Base-by-base conservation (phyloP, 2,888 invertebrate genomes). In the Alloscopus bannaensis region DNA sequence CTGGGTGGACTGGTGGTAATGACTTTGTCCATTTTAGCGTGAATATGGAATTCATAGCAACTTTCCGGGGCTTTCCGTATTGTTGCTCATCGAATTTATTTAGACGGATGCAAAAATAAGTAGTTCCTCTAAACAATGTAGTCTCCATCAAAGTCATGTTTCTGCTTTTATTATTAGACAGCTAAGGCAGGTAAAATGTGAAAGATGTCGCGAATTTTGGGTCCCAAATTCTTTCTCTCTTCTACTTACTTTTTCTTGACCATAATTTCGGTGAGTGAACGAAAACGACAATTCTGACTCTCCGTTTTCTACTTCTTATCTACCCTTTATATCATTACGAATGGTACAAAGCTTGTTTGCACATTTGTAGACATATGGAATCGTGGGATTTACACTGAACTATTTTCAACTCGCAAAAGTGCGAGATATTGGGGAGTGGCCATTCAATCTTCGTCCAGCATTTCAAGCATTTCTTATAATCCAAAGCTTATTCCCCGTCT, bases 381-480 rank as follows among this genome's bases (percentile, higher is more conserved):
- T 75, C 16, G 64, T 75, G 0, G 80, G 80, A 28, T 22, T 57
- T 1, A 26, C 65, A 24, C 40, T 47, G 29, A 80, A 70, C 29
- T 68, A 78, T 22, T 22, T 36, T 11, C 70, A 65, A 55, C 26
- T 16, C 11, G 24, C 18, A n/a, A 55, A 47, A 20, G 22, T 36
- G 1, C 26, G 8, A 3, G n/a, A 70, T 18, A 45, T 75, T 29
- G 80, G 80, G 4, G 45, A 65, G 2, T 81, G 80, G 80, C 80
- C 80, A n/a, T 75, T 69, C 29, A 76, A 76, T 29, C 28, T 62
- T 29, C 13, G 57, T 3, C 80, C 80, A n/a, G 18, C 47, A 11
- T 52, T 59, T 45, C 3, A 6, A 1, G 55, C 71, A 8, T 64
- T 60, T 22, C 42, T 66, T 1, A 31, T 71, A 2, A 71, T 71